These are phyloP conservation scores for Leucosticte australis DNA, from an alignment of 2,113 vertebrate genomes.

Conservation along the genomic window DNA sequence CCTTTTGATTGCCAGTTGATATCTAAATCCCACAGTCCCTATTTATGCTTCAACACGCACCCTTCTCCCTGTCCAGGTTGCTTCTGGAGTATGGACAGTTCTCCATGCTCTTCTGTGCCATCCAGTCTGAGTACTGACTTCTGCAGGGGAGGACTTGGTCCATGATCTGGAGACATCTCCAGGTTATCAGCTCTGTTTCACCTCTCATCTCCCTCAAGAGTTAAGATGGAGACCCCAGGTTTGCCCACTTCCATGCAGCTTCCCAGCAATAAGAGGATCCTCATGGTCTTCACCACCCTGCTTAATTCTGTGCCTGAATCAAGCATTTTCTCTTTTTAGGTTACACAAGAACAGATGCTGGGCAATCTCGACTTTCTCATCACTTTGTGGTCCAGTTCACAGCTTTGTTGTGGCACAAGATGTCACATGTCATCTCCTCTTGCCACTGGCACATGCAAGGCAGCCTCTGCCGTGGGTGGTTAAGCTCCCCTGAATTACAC, in stretches of 20 bases:
- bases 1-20: not conserved
- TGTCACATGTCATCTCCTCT: not conserved
- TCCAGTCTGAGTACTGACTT: not conserved
- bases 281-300: not conserved
- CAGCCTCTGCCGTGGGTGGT: not conserved
- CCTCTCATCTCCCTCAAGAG: not conserved
- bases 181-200: not conserved
- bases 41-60: not conserved
- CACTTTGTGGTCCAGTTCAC: not conserved
- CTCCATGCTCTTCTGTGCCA: not conserved
- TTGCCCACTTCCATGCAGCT: not conserved
- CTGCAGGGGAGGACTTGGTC: not conserved
- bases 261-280: not conserved
- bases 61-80: not conserved
- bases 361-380: not conserved
- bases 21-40: not conserved
- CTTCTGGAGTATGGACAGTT: not conserved
- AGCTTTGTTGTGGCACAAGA: not conserved
- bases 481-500: not conserved
- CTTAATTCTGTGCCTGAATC: not conserved
- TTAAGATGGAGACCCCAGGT: not conserved
- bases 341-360: not conserved
- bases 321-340: not conserved
- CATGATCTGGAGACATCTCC: not conserved
- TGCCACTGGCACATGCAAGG: fast-evolving